phyloP scores from a whole-genome alignment of 2,797 vertebrate species.

The Anomalospiza imberbis region DNA sequence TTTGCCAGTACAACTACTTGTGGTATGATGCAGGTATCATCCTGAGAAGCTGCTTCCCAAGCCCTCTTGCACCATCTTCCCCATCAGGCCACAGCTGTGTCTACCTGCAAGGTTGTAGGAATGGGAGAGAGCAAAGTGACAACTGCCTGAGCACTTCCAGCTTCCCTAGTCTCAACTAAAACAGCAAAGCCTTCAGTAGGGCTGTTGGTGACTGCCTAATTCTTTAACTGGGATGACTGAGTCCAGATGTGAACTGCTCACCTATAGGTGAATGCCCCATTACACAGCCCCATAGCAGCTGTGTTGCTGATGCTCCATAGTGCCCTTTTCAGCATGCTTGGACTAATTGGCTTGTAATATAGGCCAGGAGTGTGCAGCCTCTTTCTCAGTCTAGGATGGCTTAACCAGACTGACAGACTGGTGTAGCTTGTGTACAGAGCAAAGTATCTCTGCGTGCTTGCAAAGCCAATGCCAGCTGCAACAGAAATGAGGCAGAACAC shows the following conservation, averaged over 20 bases:
- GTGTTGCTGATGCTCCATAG: background rate
- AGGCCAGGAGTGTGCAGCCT: background rate
- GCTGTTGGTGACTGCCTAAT: background rate
- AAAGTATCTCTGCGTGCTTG: background rate
- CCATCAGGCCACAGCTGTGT: background rate
- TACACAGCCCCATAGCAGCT: background rate
- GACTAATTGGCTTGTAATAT: background rate
- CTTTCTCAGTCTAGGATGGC: background rate
- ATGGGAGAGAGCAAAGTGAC: background rate
- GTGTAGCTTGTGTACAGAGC: background rate
- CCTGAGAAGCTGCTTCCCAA: background rate
- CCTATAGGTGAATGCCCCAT: background rate
- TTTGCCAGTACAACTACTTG: background rate
- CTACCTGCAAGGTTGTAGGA: background rate
- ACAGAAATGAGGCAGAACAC: background rate
- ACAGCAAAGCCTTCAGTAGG: background rate
- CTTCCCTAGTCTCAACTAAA: background rate
- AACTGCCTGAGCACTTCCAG: background rate
- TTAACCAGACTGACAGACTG: background rate
- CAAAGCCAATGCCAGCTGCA: background rate
- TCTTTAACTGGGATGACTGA: background rate
- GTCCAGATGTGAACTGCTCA: background rate
- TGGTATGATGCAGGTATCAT: background rate
- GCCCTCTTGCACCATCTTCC: background rate
- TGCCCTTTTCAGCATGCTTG: fast-evolving